Conservation (phyloP, 2,888 invertebrate species). For the Chironomus tentans region DNA sequence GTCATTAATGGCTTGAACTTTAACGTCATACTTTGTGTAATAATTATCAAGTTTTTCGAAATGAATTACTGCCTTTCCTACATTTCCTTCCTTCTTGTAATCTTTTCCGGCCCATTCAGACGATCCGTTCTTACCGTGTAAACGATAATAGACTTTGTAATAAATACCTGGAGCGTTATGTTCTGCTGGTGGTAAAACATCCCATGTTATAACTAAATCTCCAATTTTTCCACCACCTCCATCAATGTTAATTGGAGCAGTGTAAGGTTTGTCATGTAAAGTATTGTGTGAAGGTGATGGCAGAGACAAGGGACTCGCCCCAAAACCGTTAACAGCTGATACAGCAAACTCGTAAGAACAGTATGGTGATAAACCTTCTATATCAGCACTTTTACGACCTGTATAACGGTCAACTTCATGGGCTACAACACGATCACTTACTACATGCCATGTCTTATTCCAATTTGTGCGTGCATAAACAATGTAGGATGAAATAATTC, state of each 20-base stretch:
- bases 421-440: slow-evolving; percentile 50
- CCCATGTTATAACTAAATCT: slow-evolving; percentile 86
- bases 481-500: slow-evolving; percentile 65
- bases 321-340: slow-evolving; percentile 75
- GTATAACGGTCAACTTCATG: slow-evolving; percentile 68
- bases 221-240: slow-evolving; percentile 96
- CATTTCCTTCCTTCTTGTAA: slow-evolving; percentile 58
- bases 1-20: slow-evolving; percentile 74
- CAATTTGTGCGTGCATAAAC: slow-evolving; percentile 79
- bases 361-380: slow-evolving; percentile 74
- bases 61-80: slow-evolving; percentile 68
- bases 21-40: slow-evolving; percentile 76
- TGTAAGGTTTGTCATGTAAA: slow-evolving; percentile 66
- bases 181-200: slow-evolving; percentile 61
- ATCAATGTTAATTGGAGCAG: slow-evolving; percentile 68
- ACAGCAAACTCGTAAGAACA: slow-evolving; percentile 85
- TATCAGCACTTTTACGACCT: slow-evolving; percentile 62
- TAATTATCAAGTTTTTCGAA: slow-evolving; percentile 58
- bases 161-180: slow-evolving; percentile 85
- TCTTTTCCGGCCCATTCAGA: slow-evolving; percentile 65
- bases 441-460: slow-evolving; percentile 69
- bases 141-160: slow-evolving; percentile 84
- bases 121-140: slow-evolving; percentile 55
- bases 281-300: slow-evolving; percentile 84
- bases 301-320: slow-evolving; percentile 69